A percentile compares a stretch with the other conserved stretches of the same genome.
Evolutionary conservation across 2,888 invertebrate genomes (phyloP).

Genomic region (Apodemia mormo): DNA sequence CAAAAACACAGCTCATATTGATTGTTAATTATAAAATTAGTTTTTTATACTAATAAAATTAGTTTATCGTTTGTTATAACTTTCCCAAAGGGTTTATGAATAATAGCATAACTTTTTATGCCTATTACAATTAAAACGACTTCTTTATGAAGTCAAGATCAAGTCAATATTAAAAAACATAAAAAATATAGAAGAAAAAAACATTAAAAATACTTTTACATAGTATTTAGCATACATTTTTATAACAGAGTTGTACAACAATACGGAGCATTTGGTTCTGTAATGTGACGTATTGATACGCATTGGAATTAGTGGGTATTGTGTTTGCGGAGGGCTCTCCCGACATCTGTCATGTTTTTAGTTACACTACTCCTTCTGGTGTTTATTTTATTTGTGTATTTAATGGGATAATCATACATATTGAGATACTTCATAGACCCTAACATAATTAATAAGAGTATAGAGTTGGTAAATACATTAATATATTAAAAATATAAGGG

Average conservation of each 20-base stretch:
- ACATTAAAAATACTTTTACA: not conserved
- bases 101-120: too few species aligned
- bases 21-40: too few species aligned
- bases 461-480: not conserved
- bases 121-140: too few species aligned
- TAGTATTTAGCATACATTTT: not conserved
- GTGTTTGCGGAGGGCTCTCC: constrained; percentile 56
- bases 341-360: constrained; percentile 69
- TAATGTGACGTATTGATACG: constrained; percentile 64
- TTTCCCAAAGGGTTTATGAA: too few species aligned
- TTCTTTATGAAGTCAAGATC: too few species aligned
- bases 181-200: not conserved
- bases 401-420: constrained; percentile 23
- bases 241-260: constrained; percentile 57
- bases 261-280: constrained; percentile 60
- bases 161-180: too few species aligned
- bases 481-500: not conserved
- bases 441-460: not conserved
- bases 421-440: constrained; percentile 16
- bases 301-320: constrained; percentile 68
- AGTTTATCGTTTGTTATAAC: too few species aligned
- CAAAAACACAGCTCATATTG: too few species aligned
- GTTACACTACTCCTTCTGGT: constrained; percentile 31
- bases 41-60: too few species aligned
- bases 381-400: constrained; percentile 27